Conservation (phyloP, 2,797 vertebrate genomes). For the Anguilla megastoma region DNA sequence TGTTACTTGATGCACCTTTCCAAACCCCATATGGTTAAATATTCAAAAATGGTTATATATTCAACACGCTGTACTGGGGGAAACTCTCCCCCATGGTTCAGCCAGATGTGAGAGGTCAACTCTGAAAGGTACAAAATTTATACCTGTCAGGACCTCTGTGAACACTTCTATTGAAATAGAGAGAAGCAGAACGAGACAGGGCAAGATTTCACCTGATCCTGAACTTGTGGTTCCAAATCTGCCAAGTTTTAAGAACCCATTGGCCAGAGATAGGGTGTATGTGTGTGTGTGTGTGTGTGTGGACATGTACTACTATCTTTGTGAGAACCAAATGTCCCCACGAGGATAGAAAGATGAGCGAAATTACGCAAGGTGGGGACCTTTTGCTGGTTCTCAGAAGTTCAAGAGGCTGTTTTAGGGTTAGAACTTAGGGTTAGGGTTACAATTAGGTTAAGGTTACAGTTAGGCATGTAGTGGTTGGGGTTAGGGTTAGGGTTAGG, state of each 20-base stretch:
- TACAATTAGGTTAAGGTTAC: too few species aligned
- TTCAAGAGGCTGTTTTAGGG: too few species aligned
- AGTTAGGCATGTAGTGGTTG: too few species aligned
- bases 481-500: too few species aligned
- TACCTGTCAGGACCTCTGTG: not conserved
- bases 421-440: too few species aligned
- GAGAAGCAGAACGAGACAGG: not conserved
- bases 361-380: too few species aligned
- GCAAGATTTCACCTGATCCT: not conserved
- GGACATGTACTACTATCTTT: not conserved
- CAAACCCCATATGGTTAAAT: not conserved
- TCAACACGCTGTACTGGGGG: not conserved
- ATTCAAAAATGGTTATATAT: not conserved
- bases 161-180: not conserved
- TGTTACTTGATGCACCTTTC: not conserved
- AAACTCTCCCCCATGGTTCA: not conserved
- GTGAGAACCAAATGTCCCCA: too few species aligned
- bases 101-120: not conserved
- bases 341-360: too few species aligned
- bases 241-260: not conserved
- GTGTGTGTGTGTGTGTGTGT: conserved; percentile 23
- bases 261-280: conserved; percentile 5
- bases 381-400: too few species aligned
- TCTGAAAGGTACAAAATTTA: not conserved
- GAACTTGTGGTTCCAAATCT: not conserved